Evolutionary conservation across 2,888 invertebrate species (phyloP).

Genomic region (Drosophila barbarae): DNA sequence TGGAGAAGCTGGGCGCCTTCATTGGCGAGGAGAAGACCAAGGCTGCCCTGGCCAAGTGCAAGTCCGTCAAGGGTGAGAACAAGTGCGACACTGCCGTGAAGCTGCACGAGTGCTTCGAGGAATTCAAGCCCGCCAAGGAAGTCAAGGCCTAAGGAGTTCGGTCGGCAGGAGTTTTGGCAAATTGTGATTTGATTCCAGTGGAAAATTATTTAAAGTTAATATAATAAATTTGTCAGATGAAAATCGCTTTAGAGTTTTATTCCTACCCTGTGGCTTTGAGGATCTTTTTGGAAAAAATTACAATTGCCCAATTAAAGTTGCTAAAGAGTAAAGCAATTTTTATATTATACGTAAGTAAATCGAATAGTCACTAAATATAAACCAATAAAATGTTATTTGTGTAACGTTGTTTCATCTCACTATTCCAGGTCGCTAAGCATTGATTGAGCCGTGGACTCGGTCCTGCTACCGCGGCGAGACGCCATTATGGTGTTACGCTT

Average conservation of each 20-base stretch:
- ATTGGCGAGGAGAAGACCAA: conserved; percentile 71
- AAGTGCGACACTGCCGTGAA: conserved; percentile 72
- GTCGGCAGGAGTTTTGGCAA: conserved; percentile 24
- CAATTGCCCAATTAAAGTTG: neutral
- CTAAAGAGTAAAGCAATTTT: neutral
- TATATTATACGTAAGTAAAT: neutral
- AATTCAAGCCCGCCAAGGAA: conserved; percentile 36
- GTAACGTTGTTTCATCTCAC: neutral
- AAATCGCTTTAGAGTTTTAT: neutral
- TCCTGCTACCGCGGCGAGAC: conserved; percentile 9
- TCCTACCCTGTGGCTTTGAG: fast-evolving
- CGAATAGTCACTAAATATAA: neutral
- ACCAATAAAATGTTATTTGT: neutral
- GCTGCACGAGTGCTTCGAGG: conserved; percentile 62
- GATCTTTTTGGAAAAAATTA: too few relatives aligned
- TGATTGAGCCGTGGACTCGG: conserved; percentile 15
- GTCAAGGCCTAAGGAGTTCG: conserved; percentile 48
- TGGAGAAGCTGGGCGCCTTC: conserved; percentile 51
- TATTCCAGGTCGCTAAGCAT: conserved; percentile 3
- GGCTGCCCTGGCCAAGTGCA: conserved; percentile 56
- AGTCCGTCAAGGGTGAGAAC: conserved; percentile 52
- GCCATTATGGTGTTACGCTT: conserved; percentile 20
- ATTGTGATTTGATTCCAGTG: conserved; percentile 68
- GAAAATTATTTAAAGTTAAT: conserved; percentile 33
- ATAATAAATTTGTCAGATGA: conserved; percentile 10